Base-by-base conservation (phyloP, 2,888 invertebrate genomes). In the Hyposoter dolosus region DNA sequence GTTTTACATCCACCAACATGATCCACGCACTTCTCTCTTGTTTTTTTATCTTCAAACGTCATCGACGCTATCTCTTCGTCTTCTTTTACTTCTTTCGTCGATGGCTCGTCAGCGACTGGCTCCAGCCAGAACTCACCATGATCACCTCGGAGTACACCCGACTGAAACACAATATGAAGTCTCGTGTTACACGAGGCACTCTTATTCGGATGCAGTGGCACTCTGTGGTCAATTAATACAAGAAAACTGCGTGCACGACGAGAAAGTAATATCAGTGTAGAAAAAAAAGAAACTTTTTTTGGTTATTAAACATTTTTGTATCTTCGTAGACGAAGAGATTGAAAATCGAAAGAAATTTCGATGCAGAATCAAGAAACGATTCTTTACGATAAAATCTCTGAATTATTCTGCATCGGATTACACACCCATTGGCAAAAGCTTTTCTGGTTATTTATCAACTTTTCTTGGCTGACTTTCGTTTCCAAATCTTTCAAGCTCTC, bases 101-200 rank as follows among this genome's bases (percentile, higher is more conserved):
- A 83, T 83, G 89, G 77, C 28, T 60, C 60, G 45, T 81, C 56
- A 63, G 89, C 90, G 80, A 93, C 91, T 72, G 94, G 94, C 89
- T 94, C 94, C 86, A 94, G 89, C 92, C 94, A 94, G 90, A 92
- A 93, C 90, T 93, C 93, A 53, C 93, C 94, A 84, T 92, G 85
- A 72, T 91, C 91, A 35, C 93, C 92, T 43, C 90, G 92, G 63
- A 94, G 89, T 88, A 92, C 91, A 23, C 94, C 94, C 72, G 91
- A 90, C 94, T 94, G 90, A 77, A 87, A 92, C 88, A 89, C 85
- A 90, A 92, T 88, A 89, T 88, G 28, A 83, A 45, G 88, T 89
- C 88, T 91, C 90, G 79, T 84, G 84, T 91, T 92, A 91, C 90
- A 80, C 83, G n/a, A 43, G 69, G 43, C 28, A 47, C n/a, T 32